phyloP scores from a whole-genome alignment of 2,797 vertebrate genomes.

The Saxicola maurus region DNA sequence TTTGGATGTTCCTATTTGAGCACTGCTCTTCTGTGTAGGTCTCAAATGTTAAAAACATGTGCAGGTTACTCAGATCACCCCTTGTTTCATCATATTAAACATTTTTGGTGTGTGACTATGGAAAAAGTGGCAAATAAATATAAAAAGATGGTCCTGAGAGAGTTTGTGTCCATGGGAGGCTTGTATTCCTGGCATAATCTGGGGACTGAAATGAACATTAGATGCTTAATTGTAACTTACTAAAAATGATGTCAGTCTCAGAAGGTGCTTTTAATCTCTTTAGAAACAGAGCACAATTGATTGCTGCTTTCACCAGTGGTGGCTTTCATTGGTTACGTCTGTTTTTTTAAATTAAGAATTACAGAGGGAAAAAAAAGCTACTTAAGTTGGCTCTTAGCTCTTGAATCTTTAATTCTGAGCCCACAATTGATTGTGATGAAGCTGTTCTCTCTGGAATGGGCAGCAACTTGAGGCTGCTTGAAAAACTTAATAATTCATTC shows the following conservation, averaged over 20 bases:
- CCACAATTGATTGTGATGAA: conserved; percentile 46
- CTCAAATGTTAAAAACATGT: not conserved
- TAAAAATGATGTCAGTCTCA: not conserved
- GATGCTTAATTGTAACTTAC: not conserved
- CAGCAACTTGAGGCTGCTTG: conserved; percentile 47
- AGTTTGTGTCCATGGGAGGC: not conserved
- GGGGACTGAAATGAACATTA: not conserved
- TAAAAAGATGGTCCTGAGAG: not conserved
- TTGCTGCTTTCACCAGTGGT: conserved; percentile 15
- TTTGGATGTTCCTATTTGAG: not conserved
- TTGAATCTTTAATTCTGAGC: conserved; percentile 48
- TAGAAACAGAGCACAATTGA: not conserved
- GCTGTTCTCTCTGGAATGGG: conserved; percentile 12
- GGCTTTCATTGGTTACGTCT: not conserved
- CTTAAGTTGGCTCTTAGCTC: conserved; percentile 47
- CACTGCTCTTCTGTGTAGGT: not conserved
- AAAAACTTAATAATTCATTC: conserved; percentile 57
- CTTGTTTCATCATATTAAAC: not conserved
- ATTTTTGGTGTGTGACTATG: not conserved
- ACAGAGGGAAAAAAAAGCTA: not conserved
- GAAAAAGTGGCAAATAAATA: not conserved
- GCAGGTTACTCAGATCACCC: not conserved
- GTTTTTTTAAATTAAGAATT: conserved; percentile 7
- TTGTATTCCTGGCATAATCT: not conserved
- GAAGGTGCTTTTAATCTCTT: not conserved